phyloP scores from a whole-genome alignment of 2,888 invertebrate genomes.

The Cremastinae sp. region DNA sequence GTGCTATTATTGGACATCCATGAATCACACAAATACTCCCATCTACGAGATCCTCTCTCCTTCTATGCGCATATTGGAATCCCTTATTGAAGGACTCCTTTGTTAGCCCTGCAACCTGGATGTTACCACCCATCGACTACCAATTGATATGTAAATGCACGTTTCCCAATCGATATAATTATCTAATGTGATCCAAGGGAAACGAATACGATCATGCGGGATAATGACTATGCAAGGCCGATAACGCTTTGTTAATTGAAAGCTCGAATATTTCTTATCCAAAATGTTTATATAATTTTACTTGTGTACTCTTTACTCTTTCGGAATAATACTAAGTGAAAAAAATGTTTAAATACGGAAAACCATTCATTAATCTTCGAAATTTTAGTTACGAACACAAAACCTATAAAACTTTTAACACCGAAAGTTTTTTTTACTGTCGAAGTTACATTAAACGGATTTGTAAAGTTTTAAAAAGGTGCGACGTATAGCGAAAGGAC shows the following conservation, averaged over 20 bases:
- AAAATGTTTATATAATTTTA: too few species aligned
- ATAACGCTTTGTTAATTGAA: too few species aligned
- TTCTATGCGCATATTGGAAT: conserved; percentile 5
- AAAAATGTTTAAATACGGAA: too few species aligned
- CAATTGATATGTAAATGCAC: conserved; percentile 59
- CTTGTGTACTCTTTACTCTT: too few species aligned
- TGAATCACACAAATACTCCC: conserved; percentile 61
- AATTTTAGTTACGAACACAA: neutral
- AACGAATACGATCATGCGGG: neutral
- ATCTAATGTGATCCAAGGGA: neutral
- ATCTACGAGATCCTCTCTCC: conserved; percentile 31
- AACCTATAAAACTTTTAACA: conserved; percentile 25
- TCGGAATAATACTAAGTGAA: too few species aligned
- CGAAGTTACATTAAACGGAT: conserved; percentile 28
- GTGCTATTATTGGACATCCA: conserved; percentile 55
- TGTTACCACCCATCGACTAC: conserved; percentile 41
- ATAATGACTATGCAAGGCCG: too few species aligned
- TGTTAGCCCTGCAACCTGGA: conserved; percentile 14
- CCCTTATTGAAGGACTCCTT: conserved; percentile 29
- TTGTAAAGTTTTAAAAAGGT: conserved; percentile 24
- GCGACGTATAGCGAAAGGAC: conserved; percentile 25
- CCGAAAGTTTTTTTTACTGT: conserved; percentile 29
- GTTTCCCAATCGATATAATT: neutral
- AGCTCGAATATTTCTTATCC: too few species aligned
- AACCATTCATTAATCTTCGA: conserved; percentile 10